phyloP scores from a whole-genome alignment of 1,140 invertebrate genomes.

The Kradibia gibbosae region DNA sequence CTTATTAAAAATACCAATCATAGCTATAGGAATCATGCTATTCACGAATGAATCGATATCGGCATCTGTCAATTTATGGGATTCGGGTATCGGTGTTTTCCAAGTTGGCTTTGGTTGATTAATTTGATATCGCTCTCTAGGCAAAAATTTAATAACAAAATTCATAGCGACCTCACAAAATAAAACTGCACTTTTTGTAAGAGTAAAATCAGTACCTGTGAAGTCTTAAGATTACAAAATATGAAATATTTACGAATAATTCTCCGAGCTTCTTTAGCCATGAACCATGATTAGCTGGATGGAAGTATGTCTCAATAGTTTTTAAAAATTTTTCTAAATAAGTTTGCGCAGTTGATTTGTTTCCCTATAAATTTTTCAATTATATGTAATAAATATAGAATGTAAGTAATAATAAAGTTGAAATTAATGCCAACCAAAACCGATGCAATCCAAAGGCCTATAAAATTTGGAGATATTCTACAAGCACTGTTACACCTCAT shows the following conservation, averaged over 20 bases:
- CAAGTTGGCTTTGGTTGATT: conserved; percentile 74
- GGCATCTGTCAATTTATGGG: conserved; percentile 82
- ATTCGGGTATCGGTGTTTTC: conserved; percentile 79
- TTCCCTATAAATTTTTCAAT: conserved; percentile 36
- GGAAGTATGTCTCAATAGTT: conserved; percentile 89
- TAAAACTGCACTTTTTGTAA: not conserved
- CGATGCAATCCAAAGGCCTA: conserved; percentile 72
- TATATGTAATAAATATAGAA: not conserved
- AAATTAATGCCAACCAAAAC: conserved; percentile 50
- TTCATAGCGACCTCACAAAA: conserved; percentile 16
- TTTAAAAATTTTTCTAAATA: conserved; percentile 88
- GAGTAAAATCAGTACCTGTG: conserved; percentile 33
- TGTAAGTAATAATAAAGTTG: conserved; percentile 5
- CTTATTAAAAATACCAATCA: conserved; percentile 85
- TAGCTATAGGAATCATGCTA: conserved; percentile 78
- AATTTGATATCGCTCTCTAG: conserved; percentile 42
- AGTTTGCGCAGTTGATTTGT: conserved; percentile 76
- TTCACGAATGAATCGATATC: conserved; percentile 90
- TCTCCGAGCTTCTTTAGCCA: conserved; percentile 80
- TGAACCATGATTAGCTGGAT: conserved; percentile 88
- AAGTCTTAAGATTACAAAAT: conserved; percentile 36
- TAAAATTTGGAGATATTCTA: conserved; percentile 75
- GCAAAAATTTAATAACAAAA: conserved; percentile 26
- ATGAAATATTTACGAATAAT: conserved; percentile 35
- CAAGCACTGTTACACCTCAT: conserved; percentile 65